Conservation (phyloP, 2,797 vertebrate genomes). For the Cryptoblepharus egeriae region DNA sequence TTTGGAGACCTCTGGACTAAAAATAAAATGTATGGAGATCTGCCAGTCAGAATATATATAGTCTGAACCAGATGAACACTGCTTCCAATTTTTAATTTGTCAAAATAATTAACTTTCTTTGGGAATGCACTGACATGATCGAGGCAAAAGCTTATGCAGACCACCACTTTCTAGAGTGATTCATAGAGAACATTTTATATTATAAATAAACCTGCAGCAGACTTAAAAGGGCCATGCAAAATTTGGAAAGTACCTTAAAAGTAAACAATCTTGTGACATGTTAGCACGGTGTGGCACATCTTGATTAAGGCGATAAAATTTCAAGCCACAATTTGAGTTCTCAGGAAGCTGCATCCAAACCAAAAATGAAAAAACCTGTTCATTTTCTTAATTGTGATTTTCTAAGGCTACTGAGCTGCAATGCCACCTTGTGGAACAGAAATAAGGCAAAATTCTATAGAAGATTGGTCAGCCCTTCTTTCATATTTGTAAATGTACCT, state of each 20-base stretch:
- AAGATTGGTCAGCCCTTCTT: not conserved
- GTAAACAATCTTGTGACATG: not conserved
- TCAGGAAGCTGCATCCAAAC: not conserved
- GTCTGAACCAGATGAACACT: slow-evolving; percentile 41
- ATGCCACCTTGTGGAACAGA: slow-evolving; percentile 71
- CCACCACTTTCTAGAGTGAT: slow-evolving; percentile 44
- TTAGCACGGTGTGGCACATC: not conserved
- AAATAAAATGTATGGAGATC: slow-evolving; percentile 32
- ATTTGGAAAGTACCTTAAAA: not conserved
- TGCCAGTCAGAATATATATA: slow-evolving; percentile 37
- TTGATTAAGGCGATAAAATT: slow-evolving; percentile 8
- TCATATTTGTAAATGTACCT: too few relatives aligned
- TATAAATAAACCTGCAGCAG: not conserved
- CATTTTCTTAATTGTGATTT: not conserved
- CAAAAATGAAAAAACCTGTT: slow-evolving; percentile 14
- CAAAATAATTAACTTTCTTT: slow-evolving; percentile 53
- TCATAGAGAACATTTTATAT: not conserved
- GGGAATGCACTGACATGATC: slow-evolving; percentile 28
- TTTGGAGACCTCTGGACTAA: not conserved
- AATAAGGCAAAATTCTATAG: not conserved
- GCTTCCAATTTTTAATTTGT: slow-evolving; percentile 35
- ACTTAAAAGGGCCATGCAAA: not conserved
- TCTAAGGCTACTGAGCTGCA: slow-evolving; percentile 38
- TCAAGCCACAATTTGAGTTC: not conserved
- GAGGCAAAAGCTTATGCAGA: slow-evolving; percentile 41